A percentile compares a stretch with the other conserved stretches of the same genome.
Evolutionary conservation across 2,113 vertebrate species (phyloP).

Genomic region (Sakesphorus luctuosus): DNA sequence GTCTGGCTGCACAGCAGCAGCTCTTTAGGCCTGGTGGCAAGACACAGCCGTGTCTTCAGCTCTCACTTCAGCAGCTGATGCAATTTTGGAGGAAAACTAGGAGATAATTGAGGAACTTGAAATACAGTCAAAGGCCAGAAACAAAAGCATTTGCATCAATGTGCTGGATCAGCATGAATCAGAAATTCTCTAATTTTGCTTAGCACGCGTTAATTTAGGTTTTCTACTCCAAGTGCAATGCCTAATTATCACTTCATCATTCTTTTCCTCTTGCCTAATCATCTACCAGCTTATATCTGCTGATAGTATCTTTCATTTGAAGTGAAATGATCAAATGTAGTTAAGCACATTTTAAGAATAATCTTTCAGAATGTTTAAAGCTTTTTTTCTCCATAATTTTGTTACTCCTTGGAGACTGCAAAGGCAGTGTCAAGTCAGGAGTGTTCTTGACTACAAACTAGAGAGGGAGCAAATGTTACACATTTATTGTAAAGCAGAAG

Average conservation of each 20-base stretch:
- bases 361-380: neutral
- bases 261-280: neutral
- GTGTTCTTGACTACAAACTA: neutral
- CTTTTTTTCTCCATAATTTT: neutral
- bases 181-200: neutral
- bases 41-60: neutral
- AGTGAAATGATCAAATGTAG: neutral
- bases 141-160: neutral
- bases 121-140: neutral
- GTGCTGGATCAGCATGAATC: neutral
- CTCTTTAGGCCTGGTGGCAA: fast-evolving
- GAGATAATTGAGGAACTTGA: neutral
- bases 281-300: neutral
- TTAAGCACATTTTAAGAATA: neutral
- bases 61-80: neutral
- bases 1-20: neutral
- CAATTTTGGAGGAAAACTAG: neutral
- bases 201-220: neutral
- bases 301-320: neutral
- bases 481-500: constrained; percentile 9
- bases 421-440: neutral
- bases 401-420: neutral
- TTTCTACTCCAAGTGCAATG: neutral
- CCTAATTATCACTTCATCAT: neutral
- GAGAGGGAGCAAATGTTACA: constrained; percentile 46